Evolutionary conservation across 2,888 invertebrate species (phyloP).

Genomic region (Chydorus sphaericus): DNA sequence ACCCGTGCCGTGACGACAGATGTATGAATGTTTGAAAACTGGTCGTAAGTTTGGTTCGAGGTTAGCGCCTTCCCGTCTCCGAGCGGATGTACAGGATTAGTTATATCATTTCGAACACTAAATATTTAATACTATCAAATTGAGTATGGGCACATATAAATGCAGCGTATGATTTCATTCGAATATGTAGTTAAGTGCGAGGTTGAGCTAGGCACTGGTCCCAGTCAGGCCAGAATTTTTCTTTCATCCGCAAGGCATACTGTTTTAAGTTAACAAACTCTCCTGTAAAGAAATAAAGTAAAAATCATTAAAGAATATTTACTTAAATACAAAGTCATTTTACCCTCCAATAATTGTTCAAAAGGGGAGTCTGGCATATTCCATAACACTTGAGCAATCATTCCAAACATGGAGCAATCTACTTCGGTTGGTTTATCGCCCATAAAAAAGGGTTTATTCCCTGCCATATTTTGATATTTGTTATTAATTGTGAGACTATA

Average conservation of each 20-base stretch:
- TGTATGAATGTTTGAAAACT: no score
- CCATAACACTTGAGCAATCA: conserved; percentile 27
- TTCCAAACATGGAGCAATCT: conserved; percentile 30
- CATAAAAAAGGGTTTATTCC: conserved; percentile 20
- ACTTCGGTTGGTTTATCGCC: conserved; percentile 20
- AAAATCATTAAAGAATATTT: background rate
- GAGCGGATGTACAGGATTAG: no score
- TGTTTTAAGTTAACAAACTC: conserved; percentile 24
- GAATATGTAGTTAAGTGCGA: background rate
- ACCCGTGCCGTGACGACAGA: no score
- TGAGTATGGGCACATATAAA: no score
- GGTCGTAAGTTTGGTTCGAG: no score
- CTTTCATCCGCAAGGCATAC: conserved; percentile 27
- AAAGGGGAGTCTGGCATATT: conserved; percentile 23
- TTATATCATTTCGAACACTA: no score
- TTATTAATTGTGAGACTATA: background rate
- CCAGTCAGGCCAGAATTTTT: conserved; percentile 29
- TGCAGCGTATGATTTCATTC: no score
- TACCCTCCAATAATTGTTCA: conserved; percentile 18
- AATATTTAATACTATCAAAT: no score
- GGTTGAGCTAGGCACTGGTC: conserved; percentile 19
- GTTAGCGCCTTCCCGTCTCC: no score
- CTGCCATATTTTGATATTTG: conserved; percentile 5
- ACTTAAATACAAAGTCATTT: background rate
- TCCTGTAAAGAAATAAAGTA: conserved; percentile 21